Evolutionary conservation across 37 sponge, comb jelly and placozoan genomes (phyloP).

Genomic region (Ianthella basta): DNA sequence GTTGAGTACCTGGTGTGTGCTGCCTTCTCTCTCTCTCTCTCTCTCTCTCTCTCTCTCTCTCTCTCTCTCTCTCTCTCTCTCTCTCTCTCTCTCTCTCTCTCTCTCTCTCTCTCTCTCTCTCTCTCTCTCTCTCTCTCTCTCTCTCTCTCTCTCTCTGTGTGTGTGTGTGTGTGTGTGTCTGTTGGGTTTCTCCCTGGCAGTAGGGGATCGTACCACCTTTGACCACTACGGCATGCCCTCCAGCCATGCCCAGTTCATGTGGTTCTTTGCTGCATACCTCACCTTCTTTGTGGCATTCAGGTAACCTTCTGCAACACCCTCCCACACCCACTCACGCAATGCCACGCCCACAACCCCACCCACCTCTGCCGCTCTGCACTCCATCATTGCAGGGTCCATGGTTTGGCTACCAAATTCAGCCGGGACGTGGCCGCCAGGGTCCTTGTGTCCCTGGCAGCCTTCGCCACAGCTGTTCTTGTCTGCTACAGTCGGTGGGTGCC

Average conservation of each 20-base stretch:
- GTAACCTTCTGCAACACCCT: constrained; percentile 36
- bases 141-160: no score
- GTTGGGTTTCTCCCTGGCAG: constrained; percentile 12
- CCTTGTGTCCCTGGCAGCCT: background rate
- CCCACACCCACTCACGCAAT: constrained; percentile 14
- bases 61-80: no score
- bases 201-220: constrained; percentile 47
- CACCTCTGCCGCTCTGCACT: background rate
- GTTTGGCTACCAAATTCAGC: background rate
- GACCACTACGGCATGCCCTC: constrained; percentile 95
- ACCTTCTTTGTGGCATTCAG: constrained; percentile 68
- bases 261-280: constrained; percentile 88
- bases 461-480: background rate
- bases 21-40: no score
- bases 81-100: no score
- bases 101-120: no score
- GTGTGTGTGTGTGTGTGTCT: no score
- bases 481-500: constrained; percentile 17
- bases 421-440: constrained; percentile 9
- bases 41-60: no score
- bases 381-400: background rate
- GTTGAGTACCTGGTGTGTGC: no score
- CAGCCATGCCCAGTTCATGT: constrained; percentile 93
- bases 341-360: background rate
- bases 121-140: no score